These are phyloP conservation scores for Elaphurus davidianus DNA, from an alignment of 2,113 vertebrate genomes.

Conservation along the genomic window DNA sequence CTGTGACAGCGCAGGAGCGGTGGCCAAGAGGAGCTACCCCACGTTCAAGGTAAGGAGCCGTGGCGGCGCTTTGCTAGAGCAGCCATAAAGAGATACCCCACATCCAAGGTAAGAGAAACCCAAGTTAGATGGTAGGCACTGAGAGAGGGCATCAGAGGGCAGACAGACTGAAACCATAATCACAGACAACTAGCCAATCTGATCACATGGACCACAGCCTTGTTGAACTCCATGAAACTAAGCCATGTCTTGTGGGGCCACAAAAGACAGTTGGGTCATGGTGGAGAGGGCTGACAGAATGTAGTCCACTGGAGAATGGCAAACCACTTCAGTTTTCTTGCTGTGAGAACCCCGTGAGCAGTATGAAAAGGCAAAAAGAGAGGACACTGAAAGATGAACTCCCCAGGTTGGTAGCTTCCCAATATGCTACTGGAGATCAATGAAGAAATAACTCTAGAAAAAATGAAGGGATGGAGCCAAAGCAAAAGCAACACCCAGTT, in stretches of 20 bases:
- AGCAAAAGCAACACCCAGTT: not conserved
- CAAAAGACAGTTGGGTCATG: not conserved
- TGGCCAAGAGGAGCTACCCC: not conserved
- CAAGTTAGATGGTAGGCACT: not conserved
- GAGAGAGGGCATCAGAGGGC: not conserved
- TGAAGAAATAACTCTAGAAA: not conserved
- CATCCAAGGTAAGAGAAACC: not conserved
- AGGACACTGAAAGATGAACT: not conserved
- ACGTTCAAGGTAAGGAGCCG: fast-evolving
- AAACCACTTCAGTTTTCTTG: not conserved
- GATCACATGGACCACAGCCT: not conserved
- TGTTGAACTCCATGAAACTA: not conserved
- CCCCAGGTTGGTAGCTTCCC: not conserved
- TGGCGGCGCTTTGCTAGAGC: not conserved
- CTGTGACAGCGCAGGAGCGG: fast-evolving
- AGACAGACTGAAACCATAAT: not conserved
- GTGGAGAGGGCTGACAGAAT: not conserved
- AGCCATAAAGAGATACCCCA: not conserved
- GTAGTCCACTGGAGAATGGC: not conserved
- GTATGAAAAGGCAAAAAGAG: not conserved
- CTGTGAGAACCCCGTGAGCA: not conserved
- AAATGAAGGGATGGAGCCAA: not conserved
- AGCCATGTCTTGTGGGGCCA: not conserved
- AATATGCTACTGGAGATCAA: not conserved
- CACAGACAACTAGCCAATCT: not conserved